Conservation (phyloP, 2,797 vertebrate species). For the Antrozous pallidus region DNA sequence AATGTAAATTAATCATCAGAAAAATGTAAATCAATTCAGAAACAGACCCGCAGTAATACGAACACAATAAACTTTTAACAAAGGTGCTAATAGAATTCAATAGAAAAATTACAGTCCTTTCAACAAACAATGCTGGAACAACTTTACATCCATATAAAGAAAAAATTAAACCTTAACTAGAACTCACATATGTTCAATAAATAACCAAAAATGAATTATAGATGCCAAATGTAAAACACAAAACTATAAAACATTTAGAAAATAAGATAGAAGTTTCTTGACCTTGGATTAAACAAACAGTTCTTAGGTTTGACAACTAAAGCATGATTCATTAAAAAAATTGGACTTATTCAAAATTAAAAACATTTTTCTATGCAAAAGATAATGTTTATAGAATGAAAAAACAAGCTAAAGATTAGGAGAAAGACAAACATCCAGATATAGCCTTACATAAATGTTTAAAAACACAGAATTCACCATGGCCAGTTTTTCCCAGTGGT, state of each 20-base stretch:
- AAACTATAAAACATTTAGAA: not conserved
- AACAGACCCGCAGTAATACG: not conserved
- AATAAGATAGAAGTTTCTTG: not conserved
- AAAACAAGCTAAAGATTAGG: not conserved
- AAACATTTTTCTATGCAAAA: not conserved
- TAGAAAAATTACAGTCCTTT: not conserved
- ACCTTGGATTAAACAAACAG: not conserved
- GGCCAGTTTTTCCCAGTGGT: not conserved
- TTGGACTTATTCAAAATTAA: not conserved
- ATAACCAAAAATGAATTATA: not conserved
- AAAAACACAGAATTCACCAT: not conserved
- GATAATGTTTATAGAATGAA: not conserved
- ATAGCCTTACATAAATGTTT: not conserved
- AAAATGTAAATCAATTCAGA: not conserved
- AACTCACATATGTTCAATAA: not conserved
- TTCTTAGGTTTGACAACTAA: not conserved
- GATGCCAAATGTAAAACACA: not conserved
- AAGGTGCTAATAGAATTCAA: not conserved
- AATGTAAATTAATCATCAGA: not conserved
- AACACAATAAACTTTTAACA: not conserved
- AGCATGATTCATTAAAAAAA: not conserved
- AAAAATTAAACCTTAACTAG: not conserved
- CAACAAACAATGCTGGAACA: not conserved
- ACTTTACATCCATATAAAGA: not conserved
- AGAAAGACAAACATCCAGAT: not conserved